phyloP scores from a whole-genome alignment of 2,888 invertebrate species.

The Spodoptera exigua region DNA sequence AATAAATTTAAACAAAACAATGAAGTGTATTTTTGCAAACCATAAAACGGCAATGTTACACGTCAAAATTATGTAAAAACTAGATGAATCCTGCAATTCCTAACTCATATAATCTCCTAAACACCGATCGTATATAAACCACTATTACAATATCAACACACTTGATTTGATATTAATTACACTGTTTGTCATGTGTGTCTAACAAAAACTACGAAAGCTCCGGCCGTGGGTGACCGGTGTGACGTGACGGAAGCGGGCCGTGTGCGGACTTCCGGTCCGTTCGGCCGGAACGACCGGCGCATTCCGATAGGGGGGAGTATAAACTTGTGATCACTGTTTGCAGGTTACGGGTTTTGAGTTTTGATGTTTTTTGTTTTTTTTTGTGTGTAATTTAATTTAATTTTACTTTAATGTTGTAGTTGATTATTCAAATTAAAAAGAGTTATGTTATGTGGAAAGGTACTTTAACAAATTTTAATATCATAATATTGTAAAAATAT shows the following conservation, averaged over 20 bases:
- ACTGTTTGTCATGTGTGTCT: constrained; percentile 40
- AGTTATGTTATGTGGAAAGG: no score
- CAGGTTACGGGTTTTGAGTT: constrained; percentile 26
- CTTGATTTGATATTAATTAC: constrained; percentile 39
- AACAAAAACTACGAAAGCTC: constrained; percentile 57
- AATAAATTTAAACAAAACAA: no score
- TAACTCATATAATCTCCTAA: neutral
- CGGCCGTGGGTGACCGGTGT: constrained; percentile 53
- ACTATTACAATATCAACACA: constrained; percentile 12
- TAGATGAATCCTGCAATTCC: no score
- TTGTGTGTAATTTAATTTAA: no score
- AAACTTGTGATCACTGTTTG: constrained; percentile 40
- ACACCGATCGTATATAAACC: no score
- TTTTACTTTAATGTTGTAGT: no score
- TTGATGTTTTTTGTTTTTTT: neutral
- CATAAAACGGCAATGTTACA: no score
- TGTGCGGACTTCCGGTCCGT: constrained; percentile 68
- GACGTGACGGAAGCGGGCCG: constrained; percentile 66
- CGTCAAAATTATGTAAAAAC: no score
- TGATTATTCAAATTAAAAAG: neutral
- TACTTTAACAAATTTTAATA: no score
- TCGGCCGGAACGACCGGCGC: constrained; percentile 58
- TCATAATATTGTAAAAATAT: no score
- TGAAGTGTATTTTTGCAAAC: no score
- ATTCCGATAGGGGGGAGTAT: constrained; percentile 60